phyloP scores from a whole-genome alignment of 2,113 vertebrate genomes.

The Amphiprion percula region DNA sequence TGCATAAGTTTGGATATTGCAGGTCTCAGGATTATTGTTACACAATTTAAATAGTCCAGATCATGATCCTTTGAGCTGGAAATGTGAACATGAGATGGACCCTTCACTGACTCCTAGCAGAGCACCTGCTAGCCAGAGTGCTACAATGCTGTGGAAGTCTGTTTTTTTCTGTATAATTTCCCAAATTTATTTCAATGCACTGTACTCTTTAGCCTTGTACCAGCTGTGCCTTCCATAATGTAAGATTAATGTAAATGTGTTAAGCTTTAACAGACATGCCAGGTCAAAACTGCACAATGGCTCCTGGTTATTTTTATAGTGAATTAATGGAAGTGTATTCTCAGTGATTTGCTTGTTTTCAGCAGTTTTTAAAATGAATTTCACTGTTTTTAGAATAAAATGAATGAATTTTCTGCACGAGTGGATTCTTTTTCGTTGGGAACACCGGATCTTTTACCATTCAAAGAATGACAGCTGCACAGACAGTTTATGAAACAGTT shows the following conservation, averaged over 20 bases:
- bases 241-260: slow-evolving; percentile 90
- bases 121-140: slow-evolving; percentile 44
- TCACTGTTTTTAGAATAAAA: slow-evolving; percentile 69
- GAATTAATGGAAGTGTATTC: slow-evolving; percentile 77
- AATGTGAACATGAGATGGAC: slow-evolving; percentile 7
- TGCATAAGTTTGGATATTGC: background rate
- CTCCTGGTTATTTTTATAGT: slow-evolving; percentile 85
- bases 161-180: slow-evolving; percentile 67
- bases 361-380: slow-evolving; percentile 84
- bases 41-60: background rate
- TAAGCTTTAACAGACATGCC: slow-evolving; percentile 87
- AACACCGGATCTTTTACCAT: background rate
- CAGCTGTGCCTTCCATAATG: slow-evolving; percentile 95
- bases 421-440: background rate
- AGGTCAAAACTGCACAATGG: slow-evolving; percentile 85
- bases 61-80: background rate
- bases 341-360: slow-evolving; percentile 86
- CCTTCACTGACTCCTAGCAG: slow-evolving; percentile 53
- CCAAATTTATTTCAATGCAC: slow-evolving; percentile 84
- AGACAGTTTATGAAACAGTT: slow-evolving; percentile 83
- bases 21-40: background rate
- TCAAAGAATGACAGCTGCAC: slow-evolving; percentile 38
- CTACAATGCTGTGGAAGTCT: slow-evolving; percentile 28
- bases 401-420: slow-evolving; percentile 39
- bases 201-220: slow-evolving; percentile 89